These are phyloP conservation scores for Lepilemur ruficaudatus DNA, from an alignment of 2,797 vertebrate genomes.

Conservation along the genomic window DNA sequence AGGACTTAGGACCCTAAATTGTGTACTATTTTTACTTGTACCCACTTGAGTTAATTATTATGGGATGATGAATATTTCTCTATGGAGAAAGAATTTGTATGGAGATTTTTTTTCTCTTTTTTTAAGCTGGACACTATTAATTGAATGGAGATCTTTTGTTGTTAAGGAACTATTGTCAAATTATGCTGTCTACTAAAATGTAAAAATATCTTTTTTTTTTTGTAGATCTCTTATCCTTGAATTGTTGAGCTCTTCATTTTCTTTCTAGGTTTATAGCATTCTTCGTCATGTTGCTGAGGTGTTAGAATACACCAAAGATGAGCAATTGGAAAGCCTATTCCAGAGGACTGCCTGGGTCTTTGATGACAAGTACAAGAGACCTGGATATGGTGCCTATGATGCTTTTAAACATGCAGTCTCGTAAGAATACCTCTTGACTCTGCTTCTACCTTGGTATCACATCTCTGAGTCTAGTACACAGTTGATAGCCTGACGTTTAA, in stretches of 20 bases:
- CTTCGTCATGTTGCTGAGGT: constrained; percentile 98
- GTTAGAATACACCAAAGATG: constrained; percentile 97
- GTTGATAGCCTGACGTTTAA: background rate
- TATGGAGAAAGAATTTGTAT: constrained; percentile 4
- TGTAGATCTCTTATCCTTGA: background rate
- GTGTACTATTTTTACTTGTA: background rate
- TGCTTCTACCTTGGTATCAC: background rate
- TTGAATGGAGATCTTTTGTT: background rate
- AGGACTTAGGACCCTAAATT: background rate
- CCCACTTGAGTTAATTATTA: background rate
- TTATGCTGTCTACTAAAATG: background rate
- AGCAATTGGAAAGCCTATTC: constrained; percentile 97
- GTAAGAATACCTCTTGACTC: constrained; percentile 86
- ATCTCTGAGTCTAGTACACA: background rate
- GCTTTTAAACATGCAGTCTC: constrained; percentile 99
- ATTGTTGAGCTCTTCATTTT: constrained; percentile 44
- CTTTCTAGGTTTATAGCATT: constrained; percentile 96
- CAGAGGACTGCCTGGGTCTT: constrained; percentile 99
- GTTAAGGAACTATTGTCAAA: background rate
- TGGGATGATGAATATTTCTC: background rate
- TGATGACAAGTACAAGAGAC: constrained; percentile 98
- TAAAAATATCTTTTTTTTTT: background rate
- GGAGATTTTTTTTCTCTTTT: background rate
- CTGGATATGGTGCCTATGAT: constrained; percentile 99
- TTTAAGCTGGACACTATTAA: background rate